Evolutionary conservation across 2,113 vertebrate genomes (phyloP).

Genomic region (Psammodynastes pulverulentus): DNA sequence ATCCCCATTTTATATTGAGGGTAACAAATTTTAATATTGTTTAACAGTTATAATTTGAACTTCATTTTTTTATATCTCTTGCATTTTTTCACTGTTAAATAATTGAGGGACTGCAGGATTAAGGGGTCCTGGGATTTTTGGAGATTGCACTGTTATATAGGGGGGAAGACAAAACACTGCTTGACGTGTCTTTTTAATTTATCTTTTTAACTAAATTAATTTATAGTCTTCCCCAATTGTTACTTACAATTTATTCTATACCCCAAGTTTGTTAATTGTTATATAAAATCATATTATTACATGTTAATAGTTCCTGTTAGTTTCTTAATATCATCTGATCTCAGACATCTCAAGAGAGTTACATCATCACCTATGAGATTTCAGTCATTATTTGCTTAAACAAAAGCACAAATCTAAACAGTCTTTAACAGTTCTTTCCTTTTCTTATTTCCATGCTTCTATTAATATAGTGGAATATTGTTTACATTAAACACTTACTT

Average conservation of each 20-base stretch:
- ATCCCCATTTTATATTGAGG: background rate
- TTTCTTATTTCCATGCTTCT: conserved; percentile 9
- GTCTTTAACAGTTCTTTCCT: conserved; percentile 6
- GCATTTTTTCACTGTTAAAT: background rate
- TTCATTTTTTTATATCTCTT: background rate
- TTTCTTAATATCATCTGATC: conserved; percentile 24
- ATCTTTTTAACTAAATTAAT: conserved; percentile 4
- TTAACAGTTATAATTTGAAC: background rate
- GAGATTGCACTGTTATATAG: conserved; percentile 9
- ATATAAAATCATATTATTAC: background rate
- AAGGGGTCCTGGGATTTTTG: background rate
- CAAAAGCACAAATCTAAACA: conserved; percentile 2
- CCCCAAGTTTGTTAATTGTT: background rate
- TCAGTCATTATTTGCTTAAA: conserved; percentile 26
- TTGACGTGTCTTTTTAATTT: conserved; percentile 18
- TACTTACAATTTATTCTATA: background rate
- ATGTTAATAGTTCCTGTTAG: background rate
- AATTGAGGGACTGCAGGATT: background rate
- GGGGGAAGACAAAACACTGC: background rate
- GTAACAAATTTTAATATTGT: background rate
- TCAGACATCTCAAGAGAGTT: conserved; percentile 24
- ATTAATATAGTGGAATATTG: background rate
- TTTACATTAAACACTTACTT: background rate
- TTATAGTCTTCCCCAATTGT: conserved; percentile 2
- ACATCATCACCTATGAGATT: conserved; percentile 42